A percentile compares a stretch with the other conserved stretches of the same genome.
Conservation (phyloP, 2,797 vertebrate species). For the Cygnus olor region DNA sequence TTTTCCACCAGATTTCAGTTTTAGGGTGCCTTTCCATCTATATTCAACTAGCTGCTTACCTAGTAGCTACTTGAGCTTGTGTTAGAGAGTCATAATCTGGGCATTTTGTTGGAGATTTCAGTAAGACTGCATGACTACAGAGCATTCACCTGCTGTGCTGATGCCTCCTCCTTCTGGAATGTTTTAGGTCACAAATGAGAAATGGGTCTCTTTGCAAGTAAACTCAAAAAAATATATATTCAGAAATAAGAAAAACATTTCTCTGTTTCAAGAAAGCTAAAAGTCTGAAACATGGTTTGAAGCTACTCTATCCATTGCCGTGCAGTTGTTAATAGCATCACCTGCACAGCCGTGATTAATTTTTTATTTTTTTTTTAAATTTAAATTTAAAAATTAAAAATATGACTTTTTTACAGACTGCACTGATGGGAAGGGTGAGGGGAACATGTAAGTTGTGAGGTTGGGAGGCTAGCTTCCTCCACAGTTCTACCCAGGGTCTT, state of each 20-base stretch:
- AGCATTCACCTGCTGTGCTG: neutral
- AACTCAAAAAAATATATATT: neutral
- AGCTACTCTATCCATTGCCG: neutral
- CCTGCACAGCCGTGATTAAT: too few relatives aligned
- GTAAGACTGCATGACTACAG: neutral
- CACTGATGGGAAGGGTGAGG: neutral
- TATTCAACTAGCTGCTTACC: neutral
- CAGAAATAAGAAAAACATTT: neutral
- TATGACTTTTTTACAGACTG: neutral
- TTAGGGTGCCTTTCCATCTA: neutral
- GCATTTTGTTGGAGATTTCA: neutral
- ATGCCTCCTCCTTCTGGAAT: neutral
- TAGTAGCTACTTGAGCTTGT: neutral
- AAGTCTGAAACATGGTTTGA: neutral
- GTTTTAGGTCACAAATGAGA: neutral
- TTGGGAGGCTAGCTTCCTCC: neutral
- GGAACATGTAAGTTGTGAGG: too few relatives aligned
- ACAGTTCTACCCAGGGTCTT: neutral
- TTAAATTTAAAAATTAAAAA: too few relatives aligned
- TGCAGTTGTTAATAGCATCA: neutral
- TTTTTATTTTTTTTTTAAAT: too few relatives aligned
- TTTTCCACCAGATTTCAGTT: neutral
- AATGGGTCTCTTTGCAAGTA: neutral
- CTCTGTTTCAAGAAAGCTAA: neutral
- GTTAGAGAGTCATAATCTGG: neutral